A percentile compares a stretch with the other conserved stretches of the same genome.
Evolutionary conservation across 2,113 vertebrate species (phyloP).

Genomic region (Sporophila hypoxantha): DNA sequence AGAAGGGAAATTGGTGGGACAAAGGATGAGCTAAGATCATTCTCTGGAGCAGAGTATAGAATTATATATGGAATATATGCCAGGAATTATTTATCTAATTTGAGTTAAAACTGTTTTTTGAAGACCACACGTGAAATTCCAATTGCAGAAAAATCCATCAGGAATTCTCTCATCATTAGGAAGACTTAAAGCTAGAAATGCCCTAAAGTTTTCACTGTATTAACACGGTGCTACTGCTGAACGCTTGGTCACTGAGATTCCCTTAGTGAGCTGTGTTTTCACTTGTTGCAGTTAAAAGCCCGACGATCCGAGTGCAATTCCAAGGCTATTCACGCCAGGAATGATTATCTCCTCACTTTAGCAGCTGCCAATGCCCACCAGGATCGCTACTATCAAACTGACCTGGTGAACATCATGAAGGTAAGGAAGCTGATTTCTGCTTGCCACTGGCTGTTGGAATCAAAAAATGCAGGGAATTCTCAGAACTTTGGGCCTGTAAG

Average conservation of each 20-base stretch:
- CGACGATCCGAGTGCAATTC: conserved; percentile 93
- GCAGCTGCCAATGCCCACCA: conserved; percentile 96
- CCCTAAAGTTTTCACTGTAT: rapidly evolving
- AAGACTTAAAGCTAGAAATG: not conserved
- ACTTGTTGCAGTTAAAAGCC: conserved; percentile 87
- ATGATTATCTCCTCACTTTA: conserved; percentile 94
- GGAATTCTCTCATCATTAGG: not conserved
- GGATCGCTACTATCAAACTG: conserved; percentile 94
- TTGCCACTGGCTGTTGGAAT: not conserved
- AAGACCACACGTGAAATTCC: rapidly evolving
- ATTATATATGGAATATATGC: not conserved
- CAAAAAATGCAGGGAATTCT: not conserved
- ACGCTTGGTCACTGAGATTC: rapidly evolving
- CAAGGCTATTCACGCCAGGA: conserved; percentile 93
- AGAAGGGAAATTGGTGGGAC: not conserved
- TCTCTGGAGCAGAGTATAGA: not conserved
- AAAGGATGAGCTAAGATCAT: not conserved
- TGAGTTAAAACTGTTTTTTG: not conserved
- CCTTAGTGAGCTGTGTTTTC: not conserved
- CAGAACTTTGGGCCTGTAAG: not conserved
- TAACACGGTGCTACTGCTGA: rapidly evolving
- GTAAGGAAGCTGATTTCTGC: conserved; percentile 46
- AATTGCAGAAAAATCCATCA: not conserved
- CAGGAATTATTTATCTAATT: not conserved
- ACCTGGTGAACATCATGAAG: conserved; percentile 91